These are phyloP conservation scores for Tetheella fluctuosa DNA, from an alignment of 2,888 invertebrate genomes.

Conservation along the genomic window DNA sequence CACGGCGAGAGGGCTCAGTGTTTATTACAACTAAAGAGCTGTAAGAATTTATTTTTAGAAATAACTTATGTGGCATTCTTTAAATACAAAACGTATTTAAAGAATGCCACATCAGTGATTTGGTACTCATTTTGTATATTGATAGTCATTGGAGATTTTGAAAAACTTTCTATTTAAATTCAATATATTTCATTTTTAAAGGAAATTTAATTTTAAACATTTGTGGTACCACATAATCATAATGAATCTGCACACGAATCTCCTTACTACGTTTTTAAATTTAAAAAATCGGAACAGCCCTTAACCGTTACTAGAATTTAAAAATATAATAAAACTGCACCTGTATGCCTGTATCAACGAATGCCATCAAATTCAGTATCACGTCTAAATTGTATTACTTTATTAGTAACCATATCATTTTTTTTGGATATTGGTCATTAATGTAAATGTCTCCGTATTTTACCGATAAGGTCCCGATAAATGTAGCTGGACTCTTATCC, in stretches of 20 bases:
- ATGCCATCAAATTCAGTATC: neutral
- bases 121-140: neutral
- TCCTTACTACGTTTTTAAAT: neutral
- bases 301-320: neutral
- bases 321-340: neutral
- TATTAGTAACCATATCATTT: constrained; percentile 21
- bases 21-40: constrained; percentile 17
- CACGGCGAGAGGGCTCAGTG: constrained; percentile 21
- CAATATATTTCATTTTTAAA: neutral
- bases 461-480: constrained; percentile 55
- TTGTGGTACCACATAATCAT: no score
- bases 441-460: constrained; percentile 49
- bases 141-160: neutral
- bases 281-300: no score
- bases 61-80: constrained; percentile 1
- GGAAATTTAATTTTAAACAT: no score
- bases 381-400: neutral
- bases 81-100: neutral
- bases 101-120: no score
- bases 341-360: neutral
- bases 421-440: constrained; percentile 40
- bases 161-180: neutral
- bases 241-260: no score
- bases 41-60: constrained; percentile 12
- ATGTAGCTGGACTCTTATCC: constrained; percentile 50